A percentile compares a stretch with the other conserved stretches of the same genome.
Conservation (phyloP, 2,113 vertebrate genomes). For the Sus scrofa region DNA sequence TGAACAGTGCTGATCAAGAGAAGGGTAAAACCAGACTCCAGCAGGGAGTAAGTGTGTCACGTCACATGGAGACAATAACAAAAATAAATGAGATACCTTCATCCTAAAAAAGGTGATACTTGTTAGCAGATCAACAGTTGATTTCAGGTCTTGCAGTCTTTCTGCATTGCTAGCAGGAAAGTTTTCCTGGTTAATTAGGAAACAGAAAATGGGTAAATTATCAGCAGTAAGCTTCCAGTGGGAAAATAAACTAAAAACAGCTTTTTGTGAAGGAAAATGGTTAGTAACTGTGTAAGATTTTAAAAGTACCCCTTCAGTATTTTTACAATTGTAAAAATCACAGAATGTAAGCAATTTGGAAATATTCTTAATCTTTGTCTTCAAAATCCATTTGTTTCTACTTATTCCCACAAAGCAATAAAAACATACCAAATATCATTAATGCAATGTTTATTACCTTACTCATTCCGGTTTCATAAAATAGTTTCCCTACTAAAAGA, state of each 20-base stretch:
- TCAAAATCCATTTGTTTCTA: not conserved
- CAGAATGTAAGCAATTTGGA: not conserved
- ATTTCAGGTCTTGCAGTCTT: slow-evolving; percentile 97
- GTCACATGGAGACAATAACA: not conserved
- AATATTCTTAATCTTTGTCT: not conserved
- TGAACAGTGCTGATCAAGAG: not conserved
- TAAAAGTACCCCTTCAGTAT: not conserved
- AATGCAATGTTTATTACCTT: not conserved
- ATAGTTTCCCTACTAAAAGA: not conserved
- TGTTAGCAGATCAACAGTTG: slow-evolving; percentile 97
- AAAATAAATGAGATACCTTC: slow-evolving; percentile 91
- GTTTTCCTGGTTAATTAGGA: slow-evolving; percentile 92
- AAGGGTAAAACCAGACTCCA: not conserved
- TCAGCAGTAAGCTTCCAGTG: not conserved
- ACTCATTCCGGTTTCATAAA: not conserved
- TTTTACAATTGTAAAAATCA: not conserved
- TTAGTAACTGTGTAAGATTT: not conserved
- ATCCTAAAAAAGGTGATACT: slow-evolving; percentile 99
- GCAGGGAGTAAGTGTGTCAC: not conserved
- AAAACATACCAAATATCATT: not conserved
- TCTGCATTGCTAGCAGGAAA: slow-evolving; percentile 97
- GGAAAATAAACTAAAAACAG: not conserved
- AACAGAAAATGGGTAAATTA: slow-evolving; percentile 64
- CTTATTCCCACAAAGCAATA: not conserved
- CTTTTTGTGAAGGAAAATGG: not conserved